A percentile compares a stretch with the other conserved stretches of the same genome.
Conservation (phyloP, 2,113 vertebrate genomes). For the Calyptomena viridis region DNA sequence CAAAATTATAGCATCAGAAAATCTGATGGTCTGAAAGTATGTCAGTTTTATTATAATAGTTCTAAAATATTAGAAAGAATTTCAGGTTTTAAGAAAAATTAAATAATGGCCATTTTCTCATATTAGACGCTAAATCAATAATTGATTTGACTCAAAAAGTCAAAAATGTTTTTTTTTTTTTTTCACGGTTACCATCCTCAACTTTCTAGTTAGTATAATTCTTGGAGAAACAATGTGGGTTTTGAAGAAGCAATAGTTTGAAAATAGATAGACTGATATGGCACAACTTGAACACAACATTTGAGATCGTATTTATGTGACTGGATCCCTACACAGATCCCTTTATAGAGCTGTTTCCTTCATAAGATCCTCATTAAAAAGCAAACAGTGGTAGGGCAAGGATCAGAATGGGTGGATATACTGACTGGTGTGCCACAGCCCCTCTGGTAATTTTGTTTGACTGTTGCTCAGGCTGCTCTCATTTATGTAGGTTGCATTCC, state of each 20-base stretch:
- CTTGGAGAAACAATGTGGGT: background rate
- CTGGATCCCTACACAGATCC: background rate
- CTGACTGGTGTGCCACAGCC: background rate
- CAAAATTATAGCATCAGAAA: background rate
- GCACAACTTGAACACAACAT: background rate
- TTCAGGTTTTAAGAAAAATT: background rate
- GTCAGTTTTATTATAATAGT: background rate
- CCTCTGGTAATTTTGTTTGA: background rate
- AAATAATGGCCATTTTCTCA: background rate
- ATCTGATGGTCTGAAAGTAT: background rate
- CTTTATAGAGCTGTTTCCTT: background rate
- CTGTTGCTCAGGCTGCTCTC: accelerated
- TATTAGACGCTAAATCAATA: background rate
- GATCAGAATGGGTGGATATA: background rate
- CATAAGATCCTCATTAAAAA: background rate
- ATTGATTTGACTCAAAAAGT: background rate
- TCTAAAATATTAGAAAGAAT: background rate
- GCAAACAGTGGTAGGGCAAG: background rate
- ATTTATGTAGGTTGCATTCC: background rate
- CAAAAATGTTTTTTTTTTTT: background rate
- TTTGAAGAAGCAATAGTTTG: background rate
- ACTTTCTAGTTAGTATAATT: background rate
- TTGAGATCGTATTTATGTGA: background rate
- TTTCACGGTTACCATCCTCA: background rate
- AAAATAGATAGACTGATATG: background rate